A percentile compares a stretch with the other conserved stretches of the same genome.
Conservation (phyloP, 2,797 vertebrate genomes). For the Catamblyrhynchus diadema region DNA sequence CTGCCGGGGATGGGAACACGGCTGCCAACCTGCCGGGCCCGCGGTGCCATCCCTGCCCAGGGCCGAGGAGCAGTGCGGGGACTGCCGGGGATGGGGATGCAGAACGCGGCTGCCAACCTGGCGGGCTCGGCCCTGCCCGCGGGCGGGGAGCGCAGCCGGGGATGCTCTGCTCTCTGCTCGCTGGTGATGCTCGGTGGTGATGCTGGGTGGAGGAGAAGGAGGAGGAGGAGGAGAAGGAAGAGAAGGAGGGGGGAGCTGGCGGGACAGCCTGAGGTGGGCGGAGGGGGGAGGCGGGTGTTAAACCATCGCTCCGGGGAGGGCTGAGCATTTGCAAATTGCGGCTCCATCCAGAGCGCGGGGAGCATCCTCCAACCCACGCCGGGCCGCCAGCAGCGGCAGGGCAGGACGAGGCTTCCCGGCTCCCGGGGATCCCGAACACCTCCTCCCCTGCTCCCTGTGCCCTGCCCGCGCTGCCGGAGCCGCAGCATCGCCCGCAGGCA, state of each 20-base stretch:
- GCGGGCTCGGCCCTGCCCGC: neutral
- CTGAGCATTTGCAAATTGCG: constrained; percentile 78
- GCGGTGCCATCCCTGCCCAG: neutral
- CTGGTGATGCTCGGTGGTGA: neutral
- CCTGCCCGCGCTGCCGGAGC: neutral
- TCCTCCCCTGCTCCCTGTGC: neutral
- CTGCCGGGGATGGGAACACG: too few relatives aligned
- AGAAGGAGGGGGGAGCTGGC: constrained; percentile 62
- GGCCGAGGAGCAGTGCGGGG: too few relatives aligned
- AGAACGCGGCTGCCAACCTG: neutral
- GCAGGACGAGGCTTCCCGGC: neutral
- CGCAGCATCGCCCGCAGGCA: neutral
- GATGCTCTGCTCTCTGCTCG: neutral
- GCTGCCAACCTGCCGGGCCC: neutral
- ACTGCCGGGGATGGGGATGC: neutral
- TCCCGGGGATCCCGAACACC: neutral
- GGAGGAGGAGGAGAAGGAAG: neutral
- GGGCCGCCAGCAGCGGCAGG: constrained; percentile 39
- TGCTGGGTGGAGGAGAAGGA: neutral
- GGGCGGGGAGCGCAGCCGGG: neutral
- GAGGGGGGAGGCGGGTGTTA: constrained; percentile 76
- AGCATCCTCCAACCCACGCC: constrained; percentile 36
- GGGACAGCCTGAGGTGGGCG: constrained; percentile 64
- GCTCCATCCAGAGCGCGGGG: constrained; percentile 72
- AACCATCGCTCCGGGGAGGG: constrained; percentile 71